Percentiles rank a stretch among this genome's conserved stretches.
These are phyloP conservation scores for Crossaster papposus DNA, from an alignment of 53 echinoderm and acorn worm species.

Conservation along the genomic window DNA sequence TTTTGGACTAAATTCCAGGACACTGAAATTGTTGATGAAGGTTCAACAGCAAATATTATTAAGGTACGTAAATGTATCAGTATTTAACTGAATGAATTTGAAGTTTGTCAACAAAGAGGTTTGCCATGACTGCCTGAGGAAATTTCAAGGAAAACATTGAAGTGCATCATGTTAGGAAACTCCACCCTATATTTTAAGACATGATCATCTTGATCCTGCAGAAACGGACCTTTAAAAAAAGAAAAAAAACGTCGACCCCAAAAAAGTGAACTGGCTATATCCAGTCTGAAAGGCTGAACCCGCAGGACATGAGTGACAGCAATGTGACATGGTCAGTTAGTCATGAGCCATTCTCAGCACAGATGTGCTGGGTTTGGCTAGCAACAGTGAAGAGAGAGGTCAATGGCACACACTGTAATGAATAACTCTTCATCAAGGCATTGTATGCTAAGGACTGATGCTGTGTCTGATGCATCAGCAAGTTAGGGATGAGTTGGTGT, in stretches of 20 bases:
- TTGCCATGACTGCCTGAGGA: too few species aligned
- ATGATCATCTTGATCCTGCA: not conserved
- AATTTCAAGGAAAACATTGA: too few species aligned
- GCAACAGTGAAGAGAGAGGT: not conserved
- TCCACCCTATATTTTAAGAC: too few species aligned
- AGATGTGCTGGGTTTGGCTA: not conserved
- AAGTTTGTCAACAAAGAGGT: too few species aligned
- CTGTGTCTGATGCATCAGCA: not conserved
- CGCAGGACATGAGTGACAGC: not conserved
- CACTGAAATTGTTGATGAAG: too few species aligned
- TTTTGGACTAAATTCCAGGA: too few species aligned
- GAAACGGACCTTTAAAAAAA: not conserved
- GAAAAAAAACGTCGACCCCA: not conserved
- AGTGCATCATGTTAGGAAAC: too few species aligned
- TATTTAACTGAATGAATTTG: too few species aligned
- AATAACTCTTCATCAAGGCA: not conserved
- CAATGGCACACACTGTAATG: not conserved
- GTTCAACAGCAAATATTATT: too few species aligned
- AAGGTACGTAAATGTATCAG: too few species aligned
- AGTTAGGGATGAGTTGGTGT: not conserved
- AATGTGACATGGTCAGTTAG: not conserved
- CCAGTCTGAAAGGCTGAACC: not conserved
- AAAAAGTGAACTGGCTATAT: not conserved
- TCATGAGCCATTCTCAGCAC: not conserved
- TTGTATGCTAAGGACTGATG: constrained; percentile 6